These are phyloP conservation scores for Pammene aurita DNA, from an alignment of 2,888 invertebrate species.

Conservation along the genomic window DNA sequence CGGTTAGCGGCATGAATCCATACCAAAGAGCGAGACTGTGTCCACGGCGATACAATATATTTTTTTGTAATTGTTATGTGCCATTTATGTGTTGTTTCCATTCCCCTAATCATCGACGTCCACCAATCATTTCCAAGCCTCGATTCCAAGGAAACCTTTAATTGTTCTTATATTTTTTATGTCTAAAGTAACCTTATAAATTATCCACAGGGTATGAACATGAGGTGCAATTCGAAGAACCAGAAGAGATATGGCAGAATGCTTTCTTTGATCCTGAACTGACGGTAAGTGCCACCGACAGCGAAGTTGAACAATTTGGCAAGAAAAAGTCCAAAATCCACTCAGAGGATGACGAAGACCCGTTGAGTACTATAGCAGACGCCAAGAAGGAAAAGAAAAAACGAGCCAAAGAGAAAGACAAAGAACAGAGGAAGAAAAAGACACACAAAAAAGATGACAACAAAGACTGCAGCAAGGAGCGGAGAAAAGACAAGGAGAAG, in stretches of 20 bases:
- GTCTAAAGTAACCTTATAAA: background rate
- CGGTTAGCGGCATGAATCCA: too few species aligned
- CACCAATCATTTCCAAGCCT: too few species aligned
- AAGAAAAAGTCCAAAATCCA: conserved; percentile 55
- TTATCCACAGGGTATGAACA: conserved; percentile 73
- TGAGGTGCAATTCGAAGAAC: conserved; percentile 68
- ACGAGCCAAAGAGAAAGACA: conserved; percentile 63
- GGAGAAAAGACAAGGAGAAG: conserved; percentile 46
- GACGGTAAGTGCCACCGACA: conserved; percentile 54
- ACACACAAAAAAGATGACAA: conserved; percentile 38
- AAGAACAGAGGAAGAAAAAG: conserved; percentile 42
- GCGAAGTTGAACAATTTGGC: conserved; percentile 49
- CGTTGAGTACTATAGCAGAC: conserved; percentile 62
- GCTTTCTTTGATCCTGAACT: conserved; percentile 51
- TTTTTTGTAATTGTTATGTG: too few species aligned
- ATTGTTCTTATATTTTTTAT: too few species aligned
- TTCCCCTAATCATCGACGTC: too few species aligned
- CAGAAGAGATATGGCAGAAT: conserved; percentile 66
- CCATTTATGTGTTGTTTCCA: too few species aligned
- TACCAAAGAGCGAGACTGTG: too few species aligned
- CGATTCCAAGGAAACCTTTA: too few species aligned
- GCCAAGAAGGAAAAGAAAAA: conserved; percentile 64
- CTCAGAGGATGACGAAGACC: conserved; percentile 63
- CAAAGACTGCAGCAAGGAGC: conserved; percentile 39
- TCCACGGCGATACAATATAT: too few species aligned